Base-by-base conservation (phyloP, 2,113 vertebrate genomes). In the Xenotilapia caudafasciata region DNA sequence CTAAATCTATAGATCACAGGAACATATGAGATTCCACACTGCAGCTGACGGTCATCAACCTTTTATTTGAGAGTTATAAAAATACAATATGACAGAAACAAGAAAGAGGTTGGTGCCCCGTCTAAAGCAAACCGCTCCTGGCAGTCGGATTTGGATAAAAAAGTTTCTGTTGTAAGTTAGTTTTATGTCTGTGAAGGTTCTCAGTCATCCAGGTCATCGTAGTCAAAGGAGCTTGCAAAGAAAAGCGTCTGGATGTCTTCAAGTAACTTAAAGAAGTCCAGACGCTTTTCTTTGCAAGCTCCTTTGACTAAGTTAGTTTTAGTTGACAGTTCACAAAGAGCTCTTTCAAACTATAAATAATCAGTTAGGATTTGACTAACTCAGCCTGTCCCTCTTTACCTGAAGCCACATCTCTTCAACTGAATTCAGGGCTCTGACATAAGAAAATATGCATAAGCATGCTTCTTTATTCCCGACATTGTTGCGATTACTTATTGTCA, bases 301-400 rank as follows among this genome's bases (percentile, higher is more conserved):
- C 6, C 14, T 15, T 45, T 45, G 42, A 47, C 14, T 65, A n/a
- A 68, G 62, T 68, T 8, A 21, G 62, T 0, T 68, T 68, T 0
- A 21, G 35, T 68, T 68, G 3, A 68, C 33, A 8, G 19, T 21
- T 68, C 62, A 14, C 62, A 40, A 68, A 68, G 33, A 40, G 62
- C 19, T 40, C 62, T 68, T 40, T 68, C 62, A 68, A 40, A 68
- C 3, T 68, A 23, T 40, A 68, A 40, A 23, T 68, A 40, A 68
- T 21, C 11, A 23, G 33, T 68, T 68, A 68, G 35, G n/a, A 40
- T 38, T 68, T 23, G 35, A 40, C 35, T 40, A 70, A 40, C 62
- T 23, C 12, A 0, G 19, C n/a, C 1, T 0, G 7, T 68, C 12
- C 62, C 0, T 3, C 0, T 65, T 65, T 21, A 38, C 6, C 33